Evolutionary conservation across 2,797 vertebrate genomes (phyloP).

Genomic region (Gymnothorax javanicus): DNA sequence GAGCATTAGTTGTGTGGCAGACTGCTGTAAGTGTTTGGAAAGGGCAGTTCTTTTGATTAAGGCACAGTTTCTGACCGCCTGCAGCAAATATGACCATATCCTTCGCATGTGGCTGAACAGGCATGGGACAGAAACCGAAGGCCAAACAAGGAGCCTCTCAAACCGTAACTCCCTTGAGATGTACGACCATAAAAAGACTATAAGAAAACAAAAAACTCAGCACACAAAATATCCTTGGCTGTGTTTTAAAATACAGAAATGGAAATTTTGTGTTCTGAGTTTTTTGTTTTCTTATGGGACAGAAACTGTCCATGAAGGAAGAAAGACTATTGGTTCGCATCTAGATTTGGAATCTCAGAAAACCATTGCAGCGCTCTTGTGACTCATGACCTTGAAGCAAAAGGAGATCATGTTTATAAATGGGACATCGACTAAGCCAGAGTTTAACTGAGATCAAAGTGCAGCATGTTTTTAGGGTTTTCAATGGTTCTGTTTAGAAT

Average conservation of each 20-base stretch:
- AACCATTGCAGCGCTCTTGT: background rate
- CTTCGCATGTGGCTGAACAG: background rate
- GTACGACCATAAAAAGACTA: too few relatives aligned
- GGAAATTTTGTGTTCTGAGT: too few relatives aligned
- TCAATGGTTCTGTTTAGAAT: background rate
- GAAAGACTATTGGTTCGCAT: background rate
- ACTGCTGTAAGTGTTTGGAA: conserved; percentile 58
- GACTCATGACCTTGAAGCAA: background rate
- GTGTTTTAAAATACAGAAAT: too few relatives aligned
- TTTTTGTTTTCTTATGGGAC: background rate
- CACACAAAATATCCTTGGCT: too few relatives aligned
- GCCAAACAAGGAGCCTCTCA: too few relatives aligned
- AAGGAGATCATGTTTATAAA: background rate
- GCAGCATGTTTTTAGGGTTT: background rate
- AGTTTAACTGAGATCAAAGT: conserved; percentile 5
- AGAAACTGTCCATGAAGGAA: background rate
- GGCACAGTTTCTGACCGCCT: conserved; percentile 74
- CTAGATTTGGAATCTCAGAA: background rate
- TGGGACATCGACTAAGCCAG: background rate
- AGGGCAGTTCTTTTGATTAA: conserved; percentile 69
- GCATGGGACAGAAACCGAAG: background rate
- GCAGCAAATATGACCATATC: conserved; percentile 56
- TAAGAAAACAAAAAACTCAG: too few relatives aligned
- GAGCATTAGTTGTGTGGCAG: conserved; percentile 44
- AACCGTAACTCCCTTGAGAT: too few relatives aligned